Percentiles rank a stretch among this genome's conserved stretches.
Conservation (phyloP, 2,888 invertebrate species). For the Drosophila setosimentum region DNA sequence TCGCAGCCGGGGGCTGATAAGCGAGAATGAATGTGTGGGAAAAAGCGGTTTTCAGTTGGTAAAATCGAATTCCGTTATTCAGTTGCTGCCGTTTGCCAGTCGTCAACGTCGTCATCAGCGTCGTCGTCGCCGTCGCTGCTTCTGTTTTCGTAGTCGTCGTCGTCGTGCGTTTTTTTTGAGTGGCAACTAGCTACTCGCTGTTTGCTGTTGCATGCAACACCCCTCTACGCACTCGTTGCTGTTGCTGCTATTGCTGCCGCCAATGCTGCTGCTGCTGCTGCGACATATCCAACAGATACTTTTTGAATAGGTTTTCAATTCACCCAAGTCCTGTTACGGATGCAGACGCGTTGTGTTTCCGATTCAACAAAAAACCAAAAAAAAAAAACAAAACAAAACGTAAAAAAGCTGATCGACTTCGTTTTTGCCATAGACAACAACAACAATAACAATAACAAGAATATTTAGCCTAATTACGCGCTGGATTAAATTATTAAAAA, state of each 20-base stretch:
- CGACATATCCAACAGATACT: conserved; percentile 75
- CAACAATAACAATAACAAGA: background rate
- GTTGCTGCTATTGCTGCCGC: conserved; percentile 14
- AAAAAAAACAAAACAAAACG: background rate
- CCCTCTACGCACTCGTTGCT: conserved; percentile 31
- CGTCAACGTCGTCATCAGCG: conserved; percentile 44
- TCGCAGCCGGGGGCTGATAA: conserved; percentile 50
- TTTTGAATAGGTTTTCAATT: conserved; percentile 82
- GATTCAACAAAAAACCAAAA: conserved; percentile 47
- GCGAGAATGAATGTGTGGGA: conserved; percentile 11
- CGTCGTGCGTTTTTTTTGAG: conserved; percentile 21
- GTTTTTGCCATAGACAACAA: conserved; percentile 1
- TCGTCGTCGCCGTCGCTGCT: conserved; percentile 45
- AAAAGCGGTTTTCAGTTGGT: conserved; percentile 45
- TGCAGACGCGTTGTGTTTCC: conserved; percentile 83
- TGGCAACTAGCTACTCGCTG: conserved; percentile 38
- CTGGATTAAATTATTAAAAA: conserved; percentile 84
- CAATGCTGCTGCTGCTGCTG: conserved; percentile 15
- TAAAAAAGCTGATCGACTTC: background rate
- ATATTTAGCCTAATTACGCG: conserved; percentile 83
- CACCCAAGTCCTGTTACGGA: conserved; percentile 82
- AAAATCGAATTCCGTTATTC: conserved; percentile 74
- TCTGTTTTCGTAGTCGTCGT: conserved; percentile 36
- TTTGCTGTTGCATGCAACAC: conserved; percentile 24
- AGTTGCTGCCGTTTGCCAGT: conserved; percentile 59